A percentile compares a stretch with the other conserved stretches of the same genome.
Conservation (phyloP, 1,140 invertebrate species). For the Trichomalopsis sarcophagae region DNA sequence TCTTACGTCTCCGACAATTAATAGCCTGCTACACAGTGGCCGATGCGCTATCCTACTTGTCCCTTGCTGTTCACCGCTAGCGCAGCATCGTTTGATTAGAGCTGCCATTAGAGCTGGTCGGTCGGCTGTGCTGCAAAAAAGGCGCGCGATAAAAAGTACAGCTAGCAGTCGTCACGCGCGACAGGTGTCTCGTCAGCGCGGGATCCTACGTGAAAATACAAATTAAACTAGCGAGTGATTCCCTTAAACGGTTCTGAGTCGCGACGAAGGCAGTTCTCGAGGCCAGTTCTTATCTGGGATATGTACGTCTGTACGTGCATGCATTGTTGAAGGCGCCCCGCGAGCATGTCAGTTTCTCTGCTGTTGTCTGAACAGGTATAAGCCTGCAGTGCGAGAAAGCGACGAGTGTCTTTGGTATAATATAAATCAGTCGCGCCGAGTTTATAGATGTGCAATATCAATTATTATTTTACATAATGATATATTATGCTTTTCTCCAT, state of each 20-base stretch:
- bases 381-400: too few relatives aligned
- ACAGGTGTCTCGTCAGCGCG: too few relatives aligned
- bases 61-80: not conserved
- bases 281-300: not conserved
- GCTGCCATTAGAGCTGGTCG: not conserved
- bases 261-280: not conserved
- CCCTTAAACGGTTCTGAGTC: not conserved
- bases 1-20: not conserved
- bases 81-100: not conserved
- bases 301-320: not conserved
- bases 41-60: not conserved
- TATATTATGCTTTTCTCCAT: too few relatives aligned
- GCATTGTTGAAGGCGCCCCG: not conserved
- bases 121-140: not conserved
- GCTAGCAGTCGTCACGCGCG: too few relatives aligned
- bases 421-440: too few relatives aligned
- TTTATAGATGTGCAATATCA: too few relatives aligned
- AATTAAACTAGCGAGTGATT: not conserved
- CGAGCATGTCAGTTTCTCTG: too few relatives aligned
- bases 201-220: not conserved
- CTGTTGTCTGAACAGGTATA: too few relatives aligned
- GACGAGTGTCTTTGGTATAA: too few relatives aligned
- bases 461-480: too few relatives aligned
- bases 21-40: not conserved
- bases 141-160: too few relatives aligned